phyloP scores from a whole-genome alignment of 2,797 vertebrate genomes.

The Falco columbarius region DNA sequence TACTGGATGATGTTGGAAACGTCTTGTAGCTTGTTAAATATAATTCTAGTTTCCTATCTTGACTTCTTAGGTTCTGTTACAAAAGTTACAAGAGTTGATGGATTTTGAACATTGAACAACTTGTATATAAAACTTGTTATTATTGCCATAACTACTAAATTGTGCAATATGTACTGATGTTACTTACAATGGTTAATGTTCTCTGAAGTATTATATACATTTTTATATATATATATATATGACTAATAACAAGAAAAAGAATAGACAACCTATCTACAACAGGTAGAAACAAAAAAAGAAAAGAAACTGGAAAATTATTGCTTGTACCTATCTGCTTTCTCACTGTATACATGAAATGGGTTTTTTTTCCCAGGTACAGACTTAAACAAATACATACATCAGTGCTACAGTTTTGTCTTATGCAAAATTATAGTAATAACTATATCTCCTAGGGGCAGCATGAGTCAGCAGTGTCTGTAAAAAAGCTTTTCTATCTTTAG shows the following conservation, averaged over 20 bases:
- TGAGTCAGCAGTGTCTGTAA: neutral
- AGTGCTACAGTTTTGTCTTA: neutral
- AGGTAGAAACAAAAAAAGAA: neutral
- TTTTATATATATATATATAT: neutral
- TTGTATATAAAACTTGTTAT: neutral
- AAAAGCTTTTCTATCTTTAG: neutral
- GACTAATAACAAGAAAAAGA: neutral
- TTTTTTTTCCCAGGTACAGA: neutral
- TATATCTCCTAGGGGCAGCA: neutral
- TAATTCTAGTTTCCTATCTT: neutral
- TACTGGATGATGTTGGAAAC: neutral
- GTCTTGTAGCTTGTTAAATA: neutral
- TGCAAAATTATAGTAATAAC: neutral
- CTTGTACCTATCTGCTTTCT: neutral
- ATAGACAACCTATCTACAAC: neutral
- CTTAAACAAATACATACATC: neutral
- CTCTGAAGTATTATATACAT: neutral
- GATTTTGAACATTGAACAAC: neutral
- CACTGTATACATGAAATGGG: neutral
- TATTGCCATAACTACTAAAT: neutral
- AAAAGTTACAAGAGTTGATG: neutral
- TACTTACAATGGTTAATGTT: neutral
- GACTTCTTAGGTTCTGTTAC: neutral
- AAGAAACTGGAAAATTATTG: neutral
- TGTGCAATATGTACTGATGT: neutral